Evolutionary conservation across 2,797 vertebrate species (phyloP).

Genomic region (Dryobates pubescens): DNA sequence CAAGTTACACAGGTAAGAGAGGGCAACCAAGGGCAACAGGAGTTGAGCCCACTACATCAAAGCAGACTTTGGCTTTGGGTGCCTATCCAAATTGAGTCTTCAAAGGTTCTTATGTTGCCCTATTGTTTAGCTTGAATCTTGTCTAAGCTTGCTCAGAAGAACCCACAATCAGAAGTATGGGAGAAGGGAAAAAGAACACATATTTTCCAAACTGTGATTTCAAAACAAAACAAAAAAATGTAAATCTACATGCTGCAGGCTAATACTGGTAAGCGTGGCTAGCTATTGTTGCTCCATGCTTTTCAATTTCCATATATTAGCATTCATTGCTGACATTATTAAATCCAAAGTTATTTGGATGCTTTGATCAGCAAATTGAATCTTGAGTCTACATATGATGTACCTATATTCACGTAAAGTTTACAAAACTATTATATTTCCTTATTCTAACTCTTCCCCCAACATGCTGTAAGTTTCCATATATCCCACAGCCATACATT

Average conservation of each 20-base stretch:
- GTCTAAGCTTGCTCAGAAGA: conserved; percentile 63
- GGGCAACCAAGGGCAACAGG: conserved; percentile 64
- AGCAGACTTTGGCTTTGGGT: conserved; percentile 57
- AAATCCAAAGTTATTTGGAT: conserved; percentile 67
- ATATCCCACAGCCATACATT: conserved; percentile 70
- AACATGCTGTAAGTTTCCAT: conserved; percentile 43
- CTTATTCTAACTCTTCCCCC: conserved; percentile 47
- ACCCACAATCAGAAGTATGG: conserved; percentile 50
- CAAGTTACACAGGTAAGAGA: conserved; percentile 56
- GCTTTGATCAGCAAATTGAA: conserved; percentile 69
- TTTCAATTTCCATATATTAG: conserved; percentile 67
- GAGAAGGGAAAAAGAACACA: conserved; percentile 61
- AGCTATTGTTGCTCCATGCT: conserved; percentile 64
- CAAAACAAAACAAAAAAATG: conserved; percentile 72
- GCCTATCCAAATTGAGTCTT: conserved; percentile 60
- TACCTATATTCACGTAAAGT: conserved; percentile 48
- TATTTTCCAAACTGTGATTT: conserved; percentile 57
- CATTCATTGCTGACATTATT: conserved; percentile 65
- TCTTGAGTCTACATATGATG: conserved; percentile 43
- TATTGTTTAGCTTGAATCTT: conserved; percentile 63
- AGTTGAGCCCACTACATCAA: conserved; percentile 66
- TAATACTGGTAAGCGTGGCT: conserved; percentile 67
- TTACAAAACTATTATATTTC: conserved; percentile 62
- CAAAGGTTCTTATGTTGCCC: conserved; percentile 64
- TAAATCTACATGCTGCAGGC: conserved; percentile 63